These are phyloP conservation scores for Patella caerulea DNA, from an alignment of 2,888 invertebrate genomes.

Conservation along the genomic window DNA sequence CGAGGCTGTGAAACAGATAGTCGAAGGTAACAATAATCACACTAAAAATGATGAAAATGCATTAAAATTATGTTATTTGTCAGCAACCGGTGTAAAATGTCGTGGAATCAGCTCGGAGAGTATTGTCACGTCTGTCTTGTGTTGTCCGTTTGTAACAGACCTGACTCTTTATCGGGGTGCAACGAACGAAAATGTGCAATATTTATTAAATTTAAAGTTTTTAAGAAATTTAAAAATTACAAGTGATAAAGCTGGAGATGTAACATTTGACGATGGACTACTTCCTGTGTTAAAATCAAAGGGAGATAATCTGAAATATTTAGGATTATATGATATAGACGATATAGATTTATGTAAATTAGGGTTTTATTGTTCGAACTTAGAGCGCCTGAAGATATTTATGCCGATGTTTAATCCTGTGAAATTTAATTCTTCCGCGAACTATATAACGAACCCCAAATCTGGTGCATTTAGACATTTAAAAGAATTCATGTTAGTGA, in stretches of 20 bases:
- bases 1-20: constrained; percentile 27
- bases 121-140: constrained; percentile 24
- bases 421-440: constrained; percentile 19
- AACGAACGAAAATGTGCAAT: constrained; percentile 15
- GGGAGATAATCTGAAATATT: constrained; percentile 26
- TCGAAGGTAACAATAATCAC: neutral
- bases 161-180: constrained; percentile 25
- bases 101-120: constrained; percentile 19
- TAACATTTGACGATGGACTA: constrained; percentile 41
- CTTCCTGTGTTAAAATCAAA: constrained; percentile 34
- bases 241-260: constrained; percentile 30
- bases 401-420: constrained; percentile 26
- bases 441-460: constrained; percentile 5
- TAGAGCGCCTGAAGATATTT: constrained; percentile 29
- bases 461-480: constrained; percentile 16
- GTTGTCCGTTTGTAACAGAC: constrained; percentile 29
- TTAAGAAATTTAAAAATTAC: constrained; percentile 31
- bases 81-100: constrained; percentile 31
- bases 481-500: constrained; percentile 24
- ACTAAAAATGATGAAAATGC: neutral
- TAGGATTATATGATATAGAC: constrained; percentile 36
- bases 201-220: constrained; percentile 26
- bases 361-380: constrained; percentile 34
- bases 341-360: constrained; percentile 34
- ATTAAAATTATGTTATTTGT: constrained; percentile 26